Base-by-base conservation (phyloP, 2,888 invertebrate species). In the Cyclophora punctaria region DNA sequence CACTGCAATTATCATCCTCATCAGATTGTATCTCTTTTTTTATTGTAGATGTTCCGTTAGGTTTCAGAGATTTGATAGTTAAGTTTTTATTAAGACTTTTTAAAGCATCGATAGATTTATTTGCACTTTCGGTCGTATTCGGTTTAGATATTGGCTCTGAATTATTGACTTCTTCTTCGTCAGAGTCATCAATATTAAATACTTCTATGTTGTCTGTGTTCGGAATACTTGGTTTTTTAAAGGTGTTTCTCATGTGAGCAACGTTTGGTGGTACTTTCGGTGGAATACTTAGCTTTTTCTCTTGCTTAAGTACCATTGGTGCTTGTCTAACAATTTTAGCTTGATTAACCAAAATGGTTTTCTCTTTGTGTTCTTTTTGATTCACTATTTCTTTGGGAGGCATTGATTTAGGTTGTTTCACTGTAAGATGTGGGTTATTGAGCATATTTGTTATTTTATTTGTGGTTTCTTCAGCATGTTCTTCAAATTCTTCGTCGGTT, bases 171-270 rank as follows among this genome's bases (percentile, higher is more conserved):
- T 79, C 81, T 51, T 87, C 83, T 62, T 76, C 77, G 50, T 87
- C 87, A 47, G 86, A 86, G 59, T 86, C 86, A 47, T 86, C 86
- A 56, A 87, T 75, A 56, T 79, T 83, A 53, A 77, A 84, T 58
- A 85, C 80, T 71, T 87, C 87, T 49, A 80, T 71, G 52, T 71
- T 66, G 35, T 78, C 75, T 42, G 59, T 46, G 68, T 56, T 37
- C 3, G 62, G 42, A 57, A 55, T 56, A 41, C 60, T 63, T 59
- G 64, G 59, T 49, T 56, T 44, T 37, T 52, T 35, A 44, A 61
- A 53, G 34, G 50, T 56, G 49, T 69, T 68, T 52, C 56, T 52
- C 7, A 57, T 49, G 52, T 58, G 67, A 44, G 53, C n/a, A 50
- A 48, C 33, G 41, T 55, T 51, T 54, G 49, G 53, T 59, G 57